A percentile compares a stretch with the other conserved stretches of the same genome.
Conservation (phyloP, 1,140 invertebrate genomes). For the Calliphora vicina region DNA sequence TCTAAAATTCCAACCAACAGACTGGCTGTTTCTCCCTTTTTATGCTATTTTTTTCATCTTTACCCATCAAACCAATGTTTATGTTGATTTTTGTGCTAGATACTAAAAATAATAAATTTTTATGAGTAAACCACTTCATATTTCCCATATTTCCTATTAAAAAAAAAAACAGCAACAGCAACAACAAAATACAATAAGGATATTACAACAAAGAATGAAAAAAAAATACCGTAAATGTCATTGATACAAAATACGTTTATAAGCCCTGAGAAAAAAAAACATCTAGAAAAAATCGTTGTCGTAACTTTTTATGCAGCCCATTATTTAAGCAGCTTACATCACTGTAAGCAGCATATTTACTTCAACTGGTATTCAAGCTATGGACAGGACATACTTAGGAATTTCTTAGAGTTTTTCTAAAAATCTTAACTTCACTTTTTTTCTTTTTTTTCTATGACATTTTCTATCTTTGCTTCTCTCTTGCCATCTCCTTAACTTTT, state of each 20-base stretch:
- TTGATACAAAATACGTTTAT: conserved; percentile 21
- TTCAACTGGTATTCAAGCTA: conserved; percentile 18
- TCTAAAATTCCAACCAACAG: not conserved
- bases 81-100: conserved; percentile 8
- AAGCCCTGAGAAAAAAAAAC: not conserved
- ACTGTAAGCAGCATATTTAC: conserved; percentile 2
- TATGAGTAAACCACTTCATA: conserved; percentile 61
- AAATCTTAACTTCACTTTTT: not conserved
- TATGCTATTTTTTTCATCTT: too few relatives aligned
- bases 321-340: conserved; percentile 21
- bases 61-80: not conserved
- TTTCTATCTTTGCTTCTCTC: not conserved
- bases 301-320: not conserved
- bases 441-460: not conserved
- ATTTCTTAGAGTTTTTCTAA: conserved; percentile 6
- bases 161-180: not conserved
- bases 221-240: not conserved
- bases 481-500: not conserved
- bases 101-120: conserved; percentile 58
- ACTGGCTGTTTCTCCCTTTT: not conserved
- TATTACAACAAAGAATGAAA: conserved; percentile 41
- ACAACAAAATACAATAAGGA: not conserved
- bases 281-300: not conserved
- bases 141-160: conserved; percentile 37
- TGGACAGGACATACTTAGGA: conserved; percentile 19